Evolutionary conservation across 23 tunicate species (phyloP), one percentile per base, ranked within the genome.

Genomic region (Halocynthia roretzi): DNA sequence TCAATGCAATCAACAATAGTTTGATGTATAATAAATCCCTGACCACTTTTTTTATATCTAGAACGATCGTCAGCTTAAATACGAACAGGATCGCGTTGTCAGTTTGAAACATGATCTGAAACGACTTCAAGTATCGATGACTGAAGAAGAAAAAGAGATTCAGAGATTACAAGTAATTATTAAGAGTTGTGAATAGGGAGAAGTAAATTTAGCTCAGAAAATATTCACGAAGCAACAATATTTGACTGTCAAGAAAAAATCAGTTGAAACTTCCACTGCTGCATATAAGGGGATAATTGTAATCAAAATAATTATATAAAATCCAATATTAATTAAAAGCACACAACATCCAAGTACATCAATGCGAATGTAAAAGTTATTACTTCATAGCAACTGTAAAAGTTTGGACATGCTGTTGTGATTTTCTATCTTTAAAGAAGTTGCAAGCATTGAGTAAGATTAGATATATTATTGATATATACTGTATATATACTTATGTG

Each of bases 21-120:
- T 31, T 31, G 44, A 4, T 31, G 44, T 15, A 11, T 15, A 5
- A 68, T 19, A 68, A 2, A 1, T 15, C 5, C 2, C 18, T 68
- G 72, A 19, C 12, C 72, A 15, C 40, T 11, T 51, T 51, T 48
- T 71, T 51, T 22, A 4, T 2, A 15, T 23, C 22, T 17, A 91
- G 97, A 82, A 76, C 53, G 98, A 92, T 71, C 81, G 92, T 8
- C 98, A 92, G 61, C 84, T 75, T 55, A 84, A 77, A 10, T 83
- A 85, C 58, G 98, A 92, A 83, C 76, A 82, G 8, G 98, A 92
- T 78, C 77, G 98, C 8, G 82, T 82, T 14, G 98, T 92, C 17
- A 72, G 76, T 73, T 79, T 92, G 10, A 61, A 79, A 62, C 98
- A 92, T 86, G 87, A 83, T 56, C 62, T 68, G 52, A 80, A 68